Evolutionary conservation across 1,140 invertebrate species (phyloP).

Genomic region (Listronotus bonariensis): DNA sequence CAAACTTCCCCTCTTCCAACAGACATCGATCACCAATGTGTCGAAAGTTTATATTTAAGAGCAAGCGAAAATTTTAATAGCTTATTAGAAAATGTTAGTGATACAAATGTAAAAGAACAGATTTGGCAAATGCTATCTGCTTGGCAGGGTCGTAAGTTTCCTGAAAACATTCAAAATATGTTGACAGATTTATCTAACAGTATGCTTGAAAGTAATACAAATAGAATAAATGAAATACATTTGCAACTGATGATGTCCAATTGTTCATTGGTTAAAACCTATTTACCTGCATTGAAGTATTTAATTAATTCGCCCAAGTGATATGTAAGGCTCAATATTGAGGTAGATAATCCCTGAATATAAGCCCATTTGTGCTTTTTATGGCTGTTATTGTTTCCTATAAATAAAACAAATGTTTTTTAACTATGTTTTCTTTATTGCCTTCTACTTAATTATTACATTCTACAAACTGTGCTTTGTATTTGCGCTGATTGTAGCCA

Average conservation of each 20-base stretch:
- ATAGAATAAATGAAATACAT: constrained; percentile 30
- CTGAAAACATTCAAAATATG: constrained; percentile 30
- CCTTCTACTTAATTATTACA: constrained; percentile 6
- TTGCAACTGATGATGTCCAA: constrained; percentile 32
- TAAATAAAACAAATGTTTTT: constrained; percentile 9
- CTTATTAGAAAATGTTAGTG: constrained; percentile 17
- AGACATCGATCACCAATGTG: constrained; percentile 13
- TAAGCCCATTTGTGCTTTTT: not conserved
- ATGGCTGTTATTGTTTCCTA: not conserved
- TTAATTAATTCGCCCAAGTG: constrained; percentile 5
- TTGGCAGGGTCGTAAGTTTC: constrained; percentile 36
- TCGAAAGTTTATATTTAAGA: constrained; percentile 24
- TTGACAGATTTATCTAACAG: constrained; percentile 20
- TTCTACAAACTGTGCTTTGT: not conserved
- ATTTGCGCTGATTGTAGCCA: constrained; percentile 1
- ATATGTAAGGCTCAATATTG: not conserved
- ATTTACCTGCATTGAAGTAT: constrained; percentile 23
- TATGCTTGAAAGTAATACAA: constrained; percentile 23
- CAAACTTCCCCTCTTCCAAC: constrained; percentile 6
- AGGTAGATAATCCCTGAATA: not conserved
- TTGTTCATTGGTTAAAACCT: constrained; percentile 8
- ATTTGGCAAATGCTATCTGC: constrained; percentile 28
- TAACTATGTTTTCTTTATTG: constrained; percentile 15
- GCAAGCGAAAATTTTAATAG: constrained; percentile 29
- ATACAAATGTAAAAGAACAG: constrained; percentile 21